Conservation (phyloP, 2,888 invertebrate genomes). For the Dryocosmus kuriphilus region DNA sequence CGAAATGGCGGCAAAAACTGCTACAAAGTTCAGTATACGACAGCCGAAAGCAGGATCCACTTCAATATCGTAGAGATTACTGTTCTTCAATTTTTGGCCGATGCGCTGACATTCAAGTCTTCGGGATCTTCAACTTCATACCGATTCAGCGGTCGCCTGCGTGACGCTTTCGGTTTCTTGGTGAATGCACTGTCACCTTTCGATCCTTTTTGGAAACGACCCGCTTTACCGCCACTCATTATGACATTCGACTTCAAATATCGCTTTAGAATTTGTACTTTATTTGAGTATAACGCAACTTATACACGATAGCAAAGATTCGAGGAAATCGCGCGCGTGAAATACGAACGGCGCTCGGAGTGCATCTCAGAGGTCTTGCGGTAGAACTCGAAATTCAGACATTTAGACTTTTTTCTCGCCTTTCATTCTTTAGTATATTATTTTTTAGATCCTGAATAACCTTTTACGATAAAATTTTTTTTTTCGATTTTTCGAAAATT, state of each 20-base stretch:
- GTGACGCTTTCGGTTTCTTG: conserved; percentile 27
- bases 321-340: too few relatives aligned
- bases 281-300: too few relatives aligned
- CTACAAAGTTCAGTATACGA: conserved; percentile 54
- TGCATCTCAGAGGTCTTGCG: too few relatives aligned
- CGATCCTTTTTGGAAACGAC: conserved; percentile 18
- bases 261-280: too few relatives aligned
- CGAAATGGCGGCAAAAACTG: conserved; percentile 54
- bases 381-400: too few relatives aligned
- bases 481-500: too few relatives aligned
- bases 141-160: conserved; percentile 42
- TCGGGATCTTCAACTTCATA: conserved; percentile 41
- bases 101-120: conserved; percentile 45
- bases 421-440: too few relatives aligned
- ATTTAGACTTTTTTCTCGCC: too few relatives aligned
- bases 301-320: too few relatives aligned
- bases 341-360: too few relatives aligned
- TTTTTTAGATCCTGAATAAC: too few relatives aligned
- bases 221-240: conserved; percentile 8
- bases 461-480: too few relatives aligned
- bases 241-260: background rate
- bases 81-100: conserved; percentile 51
- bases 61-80: conserved; percentile 50
- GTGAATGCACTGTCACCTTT: background rate
- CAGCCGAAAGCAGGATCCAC: conserved; percentile 52